phyloP scores from a whole-genome alignment of 2,888 invertebrate species.

The Nomada fucata region DNA sequence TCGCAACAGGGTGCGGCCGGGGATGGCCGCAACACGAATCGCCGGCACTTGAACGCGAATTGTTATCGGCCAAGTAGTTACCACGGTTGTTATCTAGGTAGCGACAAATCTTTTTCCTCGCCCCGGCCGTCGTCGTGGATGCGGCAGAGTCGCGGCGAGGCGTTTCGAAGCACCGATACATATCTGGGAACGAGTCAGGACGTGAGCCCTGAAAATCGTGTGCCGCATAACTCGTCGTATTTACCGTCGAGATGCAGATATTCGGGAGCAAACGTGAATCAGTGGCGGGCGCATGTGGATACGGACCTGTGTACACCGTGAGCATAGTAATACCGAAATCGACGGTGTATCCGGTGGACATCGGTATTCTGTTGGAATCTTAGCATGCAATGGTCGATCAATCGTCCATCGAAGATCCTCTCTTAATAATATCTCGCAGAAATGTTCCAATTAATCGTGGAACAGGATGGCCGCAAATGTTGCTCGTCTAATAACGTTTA shows the following conservation, averaged over 20 bases:
- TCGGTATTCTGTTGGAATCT: conserved; percentile 26
- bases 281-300: conserved; percentile 30
- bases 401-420: conserved; percentile 4
- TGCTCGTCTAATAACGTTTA: not conserved
- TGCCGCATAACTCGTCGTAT: conserved; percentile 60
- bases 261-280: conserved; percentile 64
- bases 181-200: conserved; percentile 49
- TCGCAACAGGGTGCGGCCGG: not conserved
- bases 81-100: conserved; percentile 48
- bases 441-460: not conserved
- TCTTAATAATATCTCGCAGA: not conserved
- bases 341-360: conserved; percentile 26
- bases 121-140: not conserved
- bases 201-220: conserved; percentile 60
- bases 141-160: conserved; percentile 32
- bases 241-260: conserved; percentile 67
- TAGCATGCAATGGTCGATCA: not conserved
- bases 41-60: conserved; percentile 42
- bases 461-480: not conserved
- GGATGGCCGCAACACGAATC: conserved; percentile 38
- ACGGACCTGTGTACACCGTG: conserved; percentile 15
- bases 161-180: conserved; percentile 40
- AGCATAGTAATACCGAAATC: conserved; percentile 26
- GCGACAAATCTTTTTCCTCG: conserved; percentile 51
- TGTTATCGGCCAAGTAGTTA: conserved; percentile 58